Conservation (phyloP, 2,113 vertebrate species). For the Pachycephala philippinensis region DNA sequence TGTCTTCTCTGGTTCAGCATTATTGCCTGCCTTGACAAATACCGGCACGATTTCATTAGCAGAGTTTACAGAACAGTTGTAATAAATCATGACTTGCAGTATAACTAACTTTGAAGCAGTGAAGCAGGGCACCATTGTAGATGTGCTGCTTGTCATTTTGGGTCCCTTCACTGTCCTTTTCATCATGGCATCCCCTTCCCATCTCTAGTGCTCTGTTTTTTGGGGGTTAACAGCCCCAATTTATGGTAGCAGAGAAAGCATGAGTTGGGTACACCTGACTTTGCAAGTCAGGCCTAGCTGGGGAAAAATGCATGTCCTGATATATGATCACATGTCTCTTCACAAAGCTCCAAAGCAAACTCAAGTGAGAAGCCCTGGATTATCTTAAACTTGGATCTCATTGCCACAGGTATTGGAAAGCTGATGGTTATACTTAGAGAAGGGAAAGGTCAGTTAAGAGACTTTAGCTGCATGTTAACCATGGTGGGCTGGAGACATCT, state of each 20-base stretch:
- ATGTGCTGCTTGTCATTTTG: not conserved
- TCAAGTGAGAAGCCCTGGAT: not conserved
- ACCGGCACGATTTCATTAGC: not conserved
- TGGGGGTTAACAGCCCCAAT: not conserved
- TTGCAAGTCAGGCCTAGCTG: not conserved
- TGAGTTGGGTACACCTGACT: not conserved
- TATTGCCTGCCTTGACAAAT: not conserved
- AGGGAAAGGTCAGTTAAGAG: not conserved
- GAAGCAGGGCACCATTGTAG: not conserved
- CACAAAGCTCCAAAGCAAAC: not conserved
- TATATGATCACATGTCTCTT: not conserved
- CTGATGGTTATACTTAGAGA: not conserved
- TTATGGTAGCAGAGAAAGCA: not conserved
- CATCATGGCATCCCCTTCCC: not conserved
- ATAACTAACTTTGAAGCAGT: not conserved
- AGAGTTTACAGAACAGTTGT: not conserved
- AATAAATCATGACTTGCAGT: not conserved
- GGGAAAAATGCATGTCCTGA: not conserved
- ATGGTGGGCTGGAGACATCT: not conserved
- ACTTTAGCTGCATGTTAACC: not conserved
- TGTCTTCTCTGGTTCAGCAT: not conserved
- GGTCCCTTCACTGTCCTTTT: not conserved
- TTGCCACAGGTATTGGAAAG: not conserved
- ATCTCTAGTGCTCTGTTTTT: not conserved
- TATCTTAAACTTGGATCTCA: not conserved